Evolutionary conservation across 2,888 invertebrate species (phyloP).

Genomic region (Scaeva pyrastri): DNA sequence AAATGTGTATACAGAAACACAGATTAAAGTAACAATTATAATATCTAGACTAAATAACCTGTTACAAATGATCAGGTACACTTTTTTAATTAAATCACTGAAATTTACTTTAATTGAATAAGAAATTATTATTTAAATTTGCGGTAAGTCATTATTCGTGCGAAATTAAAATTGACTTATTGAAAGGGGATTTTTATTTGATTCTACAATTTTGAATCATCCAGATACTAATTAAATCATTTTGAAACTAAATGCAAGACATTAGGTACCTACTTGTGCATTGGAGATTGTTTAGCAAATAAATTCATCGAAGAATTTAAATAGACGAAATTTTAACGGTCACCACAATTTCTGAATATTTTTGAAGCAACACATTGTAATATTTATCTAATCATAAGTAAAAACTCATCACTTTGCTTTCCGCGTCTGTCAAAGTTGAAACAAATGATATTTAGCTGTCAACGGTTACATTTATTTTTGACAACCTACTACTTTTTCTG

Average conservation of each 20-base stretch:
- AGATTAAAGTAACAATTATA: not conserved
- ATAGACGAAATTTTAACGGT: too few relatives aligned
- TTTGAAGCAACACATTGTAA: too few relatives aligned
- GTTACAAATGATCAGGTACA: not conserved
- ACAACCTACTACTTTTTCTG: too few relatives aligned
- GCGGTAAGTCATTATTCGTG: constrained; percentile 2
- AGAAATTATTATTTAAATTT: not conserved
- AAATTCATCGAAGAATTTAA: too few relatives aligned
- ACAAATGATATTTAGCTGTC: too few relatives aligned
- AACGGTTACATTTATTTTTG: too few relatives aligned
- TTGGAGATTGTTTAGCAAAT: too few relatives aligned
- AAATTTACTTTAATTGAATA: not conserved
- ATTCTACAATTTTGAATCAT: not conserved
- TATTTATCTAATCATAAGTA: too few relatives aligned
- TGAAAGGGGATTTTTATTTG: constrained; percentile 8
- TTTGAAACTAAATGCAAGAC: not conserved
- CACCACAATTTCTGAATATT: too few relatives aligned
- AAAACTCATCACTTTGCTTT: too few relatives aligned
- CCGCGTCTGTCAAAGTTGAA: too few relatives aligned
- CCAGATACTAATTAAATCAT: not conserved
- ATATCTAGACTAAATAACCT: not conserved
- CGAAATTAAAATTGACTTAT: not conserved
- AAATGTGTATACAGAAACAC: not conserved
- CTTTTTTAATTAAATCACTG: not conserved
- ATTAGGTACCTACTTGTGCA: too few relatives aligned